Evolutionary conservation across 2,797 vertebrate species (phyloP), one percentile per base, ranked within the genome.

Genomic region (Pachyuromys duprasi): DNA sequence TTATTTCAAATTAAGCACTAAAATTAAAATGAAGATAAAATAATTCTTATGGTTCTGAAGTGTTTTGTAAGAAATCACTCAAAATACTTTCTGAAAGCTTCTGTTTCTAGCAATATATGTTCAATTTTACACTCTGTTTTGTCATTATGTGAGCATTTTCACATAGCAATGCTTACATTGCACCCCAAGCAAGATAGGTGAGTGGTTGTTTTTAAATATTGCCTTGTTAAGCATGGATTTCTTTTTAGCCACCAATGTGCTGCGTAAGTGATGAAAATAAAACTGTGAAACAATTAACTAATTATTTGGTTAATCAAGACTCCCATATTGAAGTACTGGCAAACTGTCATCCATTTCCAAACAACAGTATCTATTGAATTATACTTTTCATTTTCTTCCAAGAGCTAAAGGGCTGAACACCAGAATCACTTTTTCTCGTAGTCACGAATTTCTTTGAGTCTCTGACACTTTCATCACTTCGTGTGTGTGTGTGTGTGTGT

Each of bases 1-100:
- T 87, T 33, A 95, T 26, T 80, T 22, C 20, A 60, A 86, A 89
- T 14, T 72, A n/a, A 91, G 22, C 18, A 76, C 8, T 55, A 79
- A 79, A n/a, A 4, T 86, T 5, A 79, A 95, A 84, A 53, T 69
- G 2, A 70, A 33, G 13, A 55, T 49, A 75, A 31, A 18, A 3
- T 82, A 69, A 45, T 17, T 49, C 5, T 39, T 55, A 7, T 49
- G 33, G 17, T 17, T 0, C 8, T 67, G 11, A 45, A 67, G 2
- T 60, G 24, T 67, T 69, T 31, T 74, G 2, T 31, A 24, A 14
- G n/a, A 92, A 28, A 81, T 22, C 20, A 31, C 57, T 78, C 15
- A 36, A 36, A 89, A 69, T 90, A 67, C 3, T 5, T 82, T 86
- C 4, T 65, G 33, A 86, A 67, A 90, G 1, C 1, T 49, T 13